A percentile compares a stretch with the other conserved stretches of the same genome.
phyloP scores from a whole-genome alignment of 1,140 invertebrate genomes.

The Saccostrea cuccullata region DNA sequence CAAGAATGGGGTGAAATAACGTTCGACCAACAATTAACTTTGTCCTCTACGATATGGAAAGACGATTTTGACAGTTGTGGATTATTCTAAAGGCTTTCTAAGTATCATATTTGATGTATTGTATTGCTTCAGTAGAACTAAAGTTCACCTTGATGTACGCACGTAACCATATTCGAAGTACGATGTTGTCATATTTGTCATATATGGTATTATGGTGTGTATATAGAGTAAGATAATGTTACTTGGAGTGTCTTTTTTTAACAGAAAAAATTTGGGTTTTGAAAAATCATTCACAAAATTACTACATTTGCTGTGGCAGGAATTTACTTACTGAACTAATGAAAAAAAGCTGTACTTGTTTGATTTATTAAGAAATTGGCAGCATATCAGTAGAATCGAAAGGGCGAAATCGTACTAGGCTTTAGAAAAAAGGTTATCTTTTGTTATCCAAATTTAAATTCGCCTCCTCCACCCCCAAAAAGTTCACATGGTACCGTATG shows the following conservation, averaged over 20 bases:
- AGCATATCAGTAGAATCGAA: neutral
- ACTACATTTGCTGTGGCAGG: neutral
- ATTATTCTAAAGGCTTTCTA: neutral
- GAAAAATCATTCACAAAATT: neutral
- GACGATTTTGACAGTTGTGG: slow-evolving; percentile 5
- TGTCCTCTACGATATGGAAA: slow-evolving; percentile 18
- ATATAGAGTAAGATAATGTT: neutral
- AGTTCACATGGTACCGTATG: neutral
- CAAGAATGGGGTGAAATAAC: slow-evolving; percentile 27
- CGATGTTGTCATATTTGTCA: neutral
- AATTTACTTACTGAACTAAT: neutral
- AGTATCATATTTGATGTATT: neutral
- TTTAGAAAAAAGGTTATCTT: neutral
- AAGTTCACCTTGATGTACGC: slow-evolving; percentile 6
- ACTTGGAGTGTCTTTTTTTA: neutral
- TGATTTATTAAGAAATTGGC: neutral
- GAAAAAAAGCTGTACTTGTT: neutral
- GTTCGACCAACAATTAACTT: slow-evolving; percentile 5
- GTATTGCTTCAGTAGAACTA: neutral
- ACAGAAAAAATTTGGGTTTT: neutral
- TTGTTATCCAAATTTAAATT: neutral
- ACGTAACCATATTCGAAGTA: neutral
- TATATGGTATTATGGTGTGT: neutral
- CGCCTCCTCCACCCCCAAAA: neutral
- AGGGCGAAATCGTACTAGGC: neutral